phyloP scores from a whole-genome alignment of 35 echinoderm and acorn worm genomes.

The Stichopus chloronotus region DNA sequence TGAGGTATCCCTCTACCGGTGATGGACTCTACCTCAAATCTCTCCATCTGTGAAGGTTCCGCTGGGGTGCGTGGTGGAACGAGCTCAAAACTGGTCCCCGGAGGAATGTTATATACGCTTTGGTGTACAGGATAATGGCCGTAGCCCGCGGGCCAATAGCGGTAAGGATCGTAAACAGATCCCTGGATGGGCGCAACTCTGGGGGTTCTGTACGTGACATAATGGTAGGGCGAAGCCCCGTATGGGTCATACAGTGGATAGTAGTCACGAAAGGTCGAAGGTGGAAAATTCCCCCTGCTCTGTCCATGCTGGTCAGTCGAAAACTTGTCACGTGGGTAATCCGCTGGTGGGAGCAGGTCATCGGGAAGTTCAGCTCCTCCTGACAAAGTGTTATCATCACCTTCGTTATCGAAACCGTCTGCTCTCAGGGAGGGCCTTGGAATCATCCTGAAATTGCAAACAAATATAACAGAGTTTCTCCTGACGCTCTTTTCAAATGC shows the following conservation, averaged over 20 bases:
- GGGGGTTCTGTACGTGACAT: background rate
- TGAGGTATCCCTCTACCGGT: conserved; percentile 24
- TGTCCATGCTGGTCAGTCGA: background rate
- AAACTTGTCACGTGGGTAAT: conserved; percentile 26
- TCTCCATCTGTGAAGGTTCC: background rate
- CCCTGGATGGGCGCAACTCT: background rate
- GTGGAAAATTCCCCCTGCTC: background rate
- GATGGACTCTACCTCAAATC: conserved; percentile 39
- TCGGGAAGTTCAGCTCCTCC: background rate
- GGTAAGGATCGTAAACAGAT: background rate
- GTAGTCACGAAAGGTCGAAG: background rate
- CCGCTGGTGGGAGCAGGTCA: background rate
- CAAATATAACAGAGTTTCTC: background rate
- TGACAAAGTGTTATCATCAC: background rate
- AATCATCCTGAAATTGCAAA: conserved; percentile 26
- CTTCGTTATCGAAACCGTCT: background rate
- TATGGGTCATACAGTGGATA: conserved; percentile 7
- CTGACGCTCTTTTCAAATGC: background rate
- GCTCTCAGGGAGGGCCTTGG: conserved; percentile 23
- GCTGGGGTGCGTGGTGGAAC: background rate
- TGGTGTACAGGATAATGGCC: background rate
- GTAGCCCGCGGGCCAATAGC: background rate
- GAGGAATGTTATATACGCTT: conserved; percentile 27
- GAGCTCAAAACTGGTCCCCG: conserved; percentile 20
- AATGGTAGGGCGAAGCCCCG: background rate